A percentile compares a stretch with the other conserved stretches of the same genome.
These are phyloP conservation scores for Nibea albiflora DNA, from an alignment of 2,113 vertebrate species.

Conservation along the genomic window DNA sequence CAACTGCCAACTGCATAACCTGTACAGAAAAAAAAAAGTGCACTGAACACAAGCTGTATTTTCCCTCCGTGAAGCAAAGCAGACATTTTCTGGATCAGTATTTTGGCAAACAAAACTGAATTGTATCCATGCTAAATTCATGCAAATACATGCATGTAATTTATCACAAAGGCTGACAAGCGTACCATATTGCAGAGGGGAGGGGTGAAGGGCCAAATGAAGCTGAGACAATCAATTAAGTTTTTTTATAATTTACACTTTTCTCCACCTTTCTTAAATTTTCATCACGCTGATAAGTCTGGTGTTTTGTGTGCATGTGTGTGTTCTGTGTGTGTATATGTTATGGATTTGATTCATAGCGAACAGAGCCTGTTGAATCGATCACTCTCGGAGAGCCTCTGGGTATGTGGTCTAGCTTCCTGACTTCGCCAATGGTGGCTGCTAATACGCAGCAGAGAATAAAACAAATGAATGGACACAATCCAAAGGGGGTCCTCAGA, in stretches of 20 bases:
- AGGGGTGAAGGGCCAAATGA: slow-evolving; percentile 91
- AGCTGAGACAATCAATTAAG: slow-evolving; percentile 95
- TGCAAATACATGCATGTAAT: slow-evolving; percentile 98
- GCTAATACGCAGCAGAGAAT: slow-evolving; percentile 88
- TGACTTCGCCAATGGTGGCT: slow-evolving; percentile 88
- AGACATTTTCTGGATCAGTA: slow-evolving; percentile 87
- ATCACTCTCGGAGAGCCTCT: slow-evolving; percentile 87
- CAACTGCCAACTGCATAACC: slow-evolving; percentile 21
- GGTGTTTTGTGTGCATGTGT: slow-evolving; percentile 7
- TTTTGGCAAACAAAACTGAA: slow-evolving; percentile 91
- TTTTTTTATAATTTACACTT: slow-evolving; percentile 86
- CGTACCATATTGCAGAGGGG: slow-evolving; percentile 93
- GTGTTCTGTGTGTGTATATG: slow-evolving; percentile 44
- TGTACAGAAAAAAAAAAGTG: slow-evolving; percentile 6
- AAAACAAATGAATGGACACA: slow-evolving; percentile 90
- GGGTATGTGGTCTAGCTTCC: slow-evolving; percentile 89
- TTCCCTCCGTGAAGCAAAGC: slow-evolving; percentile 77
- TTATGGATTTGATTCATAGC: slow-evolving; percentile 86
- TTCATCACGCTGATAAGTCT: slow-evolving; percentile 22
- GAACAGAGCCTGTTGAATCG: slow-evolving; percentile 89
- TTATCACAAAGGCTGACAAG: slow-evolving; percentile 97
- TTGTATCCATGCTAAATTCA: slow-evolving; percentile 95
- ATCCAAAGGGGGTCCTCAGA: slow-evolving; percentile 76
- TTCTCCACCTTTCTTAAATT: slow-evolving; percentile 76
- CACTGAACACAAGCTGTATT: slow-evolving; percentile 37